Evolutionary conservation across 2,888 invertebrate species (phyloP).

Genomic region (Chrysodeixis includens): DNA sequence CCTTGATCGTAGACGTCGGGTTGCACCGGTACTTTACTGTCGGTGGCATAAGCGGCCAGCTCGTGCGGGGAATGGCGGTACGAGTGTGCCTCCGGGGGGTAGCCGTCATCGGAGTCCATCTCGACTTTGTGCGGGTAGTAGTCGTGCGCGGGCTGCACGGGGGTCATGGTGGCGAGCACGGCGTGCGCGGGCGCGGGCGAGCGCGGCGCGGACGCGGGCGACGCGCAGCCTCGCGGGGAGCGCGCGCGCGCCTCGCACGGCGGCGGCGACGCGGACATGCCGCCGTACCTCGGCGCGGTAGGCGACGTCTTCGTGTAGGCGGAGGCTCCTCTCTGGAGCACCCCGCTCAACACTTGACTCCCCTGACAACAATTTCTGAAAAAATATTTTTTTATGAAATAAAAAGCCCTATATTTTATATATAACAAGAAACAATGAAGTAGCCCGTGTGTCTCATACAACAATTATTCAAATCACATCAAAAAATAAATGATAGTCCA

Average conservation of each 20-base stretch:
- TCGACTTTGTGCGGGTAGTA: constrained; percentile 90
- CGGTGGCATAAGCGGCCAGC: constrained; percentile 85
- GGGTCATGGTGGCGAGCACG: constrained; percentile 96
- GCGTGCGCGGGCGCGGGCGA: constrained; percentile 92
- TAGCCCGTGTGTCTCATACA: constrained; percentile 38
- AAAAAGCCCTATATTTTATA: neutral
- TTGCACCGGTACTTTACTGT: constrained; percentile 89
- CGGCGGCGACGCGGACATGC: constrained; percentile 85
- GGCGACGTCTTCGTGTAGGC: constrained; percentile 78
- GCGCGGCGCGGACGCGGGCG: constrained; percentile 87
- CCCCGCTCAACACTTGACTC: constrained; percentile 80
- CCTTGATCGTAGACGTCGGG: constrained; percentile 86
- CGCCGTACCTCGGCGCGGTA: constrained; percentile 73
- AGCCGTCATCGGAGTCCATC: constrained; percentile 90
- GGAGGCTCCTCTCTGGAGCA: constrained; percentile 81
- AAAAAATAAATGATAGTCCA: too few species aligned
- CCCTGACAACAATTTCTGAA: constrained; percentile 76
- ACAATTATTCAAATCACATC: neutral
- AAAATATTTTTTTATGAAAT: constrained; percentile 52
- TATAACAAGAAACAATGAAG: constrained; percentile 19
- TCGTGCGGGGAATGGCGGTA: constrained; percentile 89
- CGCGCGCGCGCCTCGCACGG: constrained; percentile 84
- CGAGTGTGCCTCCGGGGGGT: constrained; percentile 90
- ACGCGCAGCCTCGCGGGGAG: constrained; percentile 82
- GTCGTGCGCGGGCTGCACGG: constrained; percentile 94